A percentile compares a stretch with the other conserved stretches of the same genome.
These are phyloP conservation scores for Arizona elegans DNA, from an alignment of 2,113 vertebrate genomes.

Conservation along the genomic window DNA sequence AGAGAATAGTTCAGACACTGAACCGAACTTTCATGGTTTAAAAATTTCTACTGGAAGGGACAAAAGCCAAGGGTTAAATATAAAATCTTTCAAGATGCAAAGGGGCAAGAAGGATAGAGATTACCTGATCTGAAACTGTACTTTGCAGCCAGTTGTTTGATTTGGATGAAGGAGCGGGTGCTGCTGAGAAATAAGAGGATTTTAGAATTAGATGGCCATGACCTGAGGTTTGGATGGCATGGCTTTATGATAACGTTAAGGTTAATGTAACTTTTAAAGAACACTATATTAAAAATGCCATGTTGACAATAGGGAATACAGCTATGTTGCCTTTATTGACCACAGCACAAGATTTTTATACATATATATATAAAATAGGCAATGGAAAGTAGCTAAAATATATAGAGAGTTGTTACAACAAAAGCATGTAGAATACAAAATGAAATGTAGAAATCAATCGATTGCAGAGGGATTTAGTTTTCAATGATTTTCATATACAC, in stretches of 20 bases:
- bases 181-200: background rate
- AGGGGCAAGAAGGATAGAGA: background rate
- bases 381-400: background rate
- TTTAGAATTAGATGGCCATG: background rate
- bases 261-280: background rate
- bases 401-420: background rate
- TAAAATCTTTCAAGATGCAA: background rate
- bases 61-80: background rate
- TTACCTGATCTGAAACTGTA: background rate
- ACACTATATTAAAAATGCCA: background rate
- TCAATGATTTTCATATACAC: background rate
- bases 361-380: background rate
- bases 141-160: background rate
- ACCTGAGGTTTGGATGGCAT: background rate
- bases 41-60: background rate
- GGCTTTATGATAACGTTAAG: background rate
- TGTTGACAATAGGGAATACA: background rate
- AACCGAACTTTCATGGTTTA: background rate
- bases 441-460: background rate
- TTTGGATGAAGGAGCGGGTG: background rate
- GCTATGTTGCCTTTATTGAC: background rate
- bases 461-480: background rate
- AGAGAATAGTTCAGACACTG: background rate
- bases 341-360: background rate
- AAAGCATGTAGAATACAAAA: background rate